Evolutionary conservation across 2,113 vertebrate species (phyloP).

Genomic region (Xenopus borealis): DNA sequence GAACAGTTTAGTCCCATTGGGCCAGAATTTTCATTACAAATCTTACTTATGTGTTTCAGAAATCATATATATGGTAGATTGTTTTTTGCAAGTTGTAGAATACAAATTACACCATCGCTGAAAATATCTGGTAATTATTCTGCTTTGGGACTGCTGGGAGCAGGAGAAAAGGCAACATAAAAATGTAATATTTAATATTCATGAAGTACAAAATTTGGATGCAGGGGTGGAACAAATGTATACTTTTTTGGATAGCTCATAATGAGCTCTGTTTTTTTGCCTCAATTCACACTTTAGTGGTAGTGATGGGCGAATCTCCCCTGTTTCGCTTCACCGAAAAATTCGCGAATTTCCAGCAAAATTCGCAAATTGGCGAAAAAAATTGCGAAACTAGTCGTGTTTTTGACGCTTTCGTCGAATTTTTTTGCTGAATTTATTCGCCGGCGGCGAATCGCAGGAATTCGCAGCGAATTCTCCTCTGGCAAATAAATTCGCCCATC

Average conservation of each 20-base stretch:
- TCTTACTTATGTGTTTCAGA: background rate
- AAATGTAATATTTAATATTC: background rate
- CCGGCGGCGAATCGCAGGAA: too few species aligned
- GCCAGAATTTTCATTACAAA: conserved; percentile 31
- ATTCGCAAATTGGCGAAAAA: too few species aligned
- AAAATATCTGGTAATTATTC: conserved; percentile 20
- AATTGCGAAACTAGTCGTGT: too few species aligned
- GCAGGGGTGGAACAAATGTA: background rate
- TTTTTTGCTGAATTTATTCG: too few species aligned
- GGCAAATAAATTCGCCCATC: too few species aligned
- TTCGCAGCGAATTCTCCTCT: too few species aligned
- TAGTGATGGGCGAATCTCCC: too few species aligned
- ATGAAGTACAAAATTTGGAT: background rate
- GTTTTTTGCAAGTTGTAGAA: conserved; percentile 20
- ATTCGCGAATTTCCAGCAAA: too few species aligned
- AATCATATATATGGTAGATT: background rate
- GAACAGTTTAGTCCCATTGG: conserved; percentile 16
- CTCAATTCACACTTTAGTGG: too few species aligned
- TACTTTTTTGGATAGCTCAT: background rate
- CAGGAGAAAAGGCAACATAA: background rate
- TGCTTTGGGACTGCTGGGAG: background rate
- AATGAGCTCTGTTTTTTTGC: too few species aligned
- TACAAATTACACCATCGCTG: conserved; percentile 6
- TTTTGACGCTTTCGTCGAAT: too few species aligned
- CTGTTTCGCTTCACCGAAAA: too few species aligned